Evolutionary conservation across 2,113 vertebrate species (phyloP), one percentile per base, ranked within the genome.

Genomic region (Chaenogobius annularis): DNA sequence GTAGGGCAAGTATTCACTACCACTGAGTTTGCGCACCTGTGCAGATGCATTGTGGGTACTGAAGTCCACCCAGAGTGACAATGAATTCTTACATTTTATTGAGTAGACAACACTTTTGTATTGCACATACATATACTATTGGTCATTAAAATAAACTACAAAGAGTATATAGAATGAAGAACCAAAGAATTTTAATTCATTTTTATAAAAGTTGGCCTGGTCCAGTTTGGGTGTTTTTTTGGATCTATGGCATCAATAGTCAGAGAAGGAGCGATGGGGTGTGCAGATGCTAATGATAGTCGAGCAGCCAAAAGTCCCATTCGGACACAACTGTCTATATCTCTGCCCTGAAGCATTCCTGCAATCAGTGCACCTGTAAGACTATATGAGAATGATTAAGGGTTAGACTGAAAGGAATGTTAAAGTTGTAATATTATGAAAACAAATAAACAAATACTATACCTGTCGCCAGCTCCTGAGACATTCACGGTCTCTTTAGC

Each of bases 381-480:
- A 85, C 96, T 97, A 89, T 14, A 70, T 68, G 77, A 65, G 83
- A 63, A 78, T 23, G 23, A 7, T 5, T 7, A 40, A 3, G 37
- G 37, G 37, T 40, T 40, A 40, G 47, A 54, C 1, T 31, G 26
- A 31, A 31, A 31, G 26, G 26, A 31, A 31, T 31, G 26, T 31
- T 31, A 2, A 31, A 69, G 35, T 8, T 2, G 43, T 46, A 50
- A 35, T 58, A 44, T 7, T 70, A 70, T 58, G 1, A 58, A 46
- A 7, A 59, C 66, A 31, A 55, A 31, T 4, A 1, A 31, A 31
- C 26, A 31, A 31, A 31, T 31, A 59, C 23, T 68, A 50, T 88
- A 96, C 96, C 96, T 97, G 84, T 97, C 96, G 19, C 96, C 96
- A 1, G 96, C 96, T 88, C 96, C 96, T 0, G 95, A 97, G 46